Evolutionary conservation across 2,888 invertebrate species (phyloP).

Genomic region (Alviniconcha strummeri): DNA sequence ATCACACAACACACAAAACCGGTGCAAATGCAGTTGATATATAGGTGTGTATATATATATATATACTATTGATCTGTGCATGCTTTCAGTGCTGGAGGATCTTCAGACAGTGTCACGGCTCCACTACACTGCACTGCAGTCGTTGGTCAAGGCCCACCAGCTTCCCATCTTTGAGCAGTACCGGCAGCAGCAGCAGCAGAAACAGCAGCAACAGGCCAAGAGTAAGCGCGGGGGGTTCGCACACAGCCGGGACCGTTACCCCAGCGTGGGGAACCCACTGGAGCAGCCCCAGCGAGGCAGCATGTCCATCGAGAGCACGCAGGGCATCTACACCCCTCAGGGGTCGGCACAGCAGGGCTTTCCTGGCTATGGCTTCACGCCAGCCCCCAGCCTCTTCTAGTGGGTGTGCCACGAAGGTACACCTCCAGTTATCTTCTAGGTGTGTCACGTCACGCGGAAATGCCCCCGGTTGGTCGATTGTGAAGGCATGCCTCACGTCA

Average conservation of each 20-base stretch:
- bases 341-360: slow-evolving; percentile 22
- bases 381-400: slow-evolving; percentile 27
- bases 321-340: slow-evolving; percentile 23
- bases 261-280: slow-evolving; percentile 4
- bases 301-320: slow-evolving; percentile 23
- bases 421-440: too few species aligned
- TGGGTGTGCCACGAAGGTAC: not conserved
- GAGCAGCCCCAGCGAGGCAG: not conserved
- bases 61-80: not conserved
- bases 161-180: slow-evolving; percentile 51
- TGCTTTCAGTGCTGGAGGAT: slow-evolving; percentile 60
- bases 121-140: slow-evolving; percentile 56
- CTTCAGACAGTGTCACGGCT: slow-evolving; percentile 55
- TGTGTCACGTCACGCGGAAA: too few species aligned
- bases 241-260: slow-evolving; percentile 18
- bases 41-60: too few species aligned
- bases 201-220: slow-evolving; percentile 13
- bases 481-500: too few species aligned
- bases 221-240: slow-evolving; percentile 3
- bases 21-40: too few species aligned
- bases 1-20: too few species aligned
- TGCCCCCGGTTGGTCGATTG: too few species aligned
- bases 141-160: slow-evolving; percentile 47
- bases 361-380: slow-evolving; percentile 31
- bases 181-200: slow-evolving; percentile 7